Evolutionary conservation across 2,888 invertebrate genomes (phyloP).

Genomic region (Eumerus sabulonum): DNA sequence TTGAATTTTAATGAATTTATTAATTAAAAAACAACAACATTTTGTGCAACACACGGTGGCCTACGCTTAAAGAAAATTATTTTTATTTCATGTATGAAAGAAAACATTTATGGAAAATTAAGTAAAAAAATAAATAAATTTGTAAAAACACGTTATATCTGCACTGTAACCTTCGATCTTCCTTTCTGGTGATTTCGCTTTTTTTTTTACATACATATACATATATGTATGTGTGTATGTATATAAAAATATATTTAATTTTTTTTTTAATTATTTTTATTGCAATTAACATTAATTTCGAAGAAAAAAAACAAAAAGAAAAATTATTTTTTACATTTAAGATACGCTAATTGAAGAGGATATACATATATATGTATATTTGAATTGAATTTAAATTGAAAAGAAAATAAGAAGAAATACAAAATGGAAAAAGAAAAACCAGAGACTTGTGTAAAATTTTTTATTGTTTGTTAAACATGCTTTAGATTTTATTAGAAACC

Average conservation of each 20-base stretch:
- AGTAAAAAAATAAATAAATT: slow-evolving; percentile 30
- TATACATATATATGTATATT: slow-evolving; percentile 53
- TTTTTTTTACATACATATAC: too few relatives aligned
- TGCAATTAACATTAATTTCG: slow-evolving; percentile 64
- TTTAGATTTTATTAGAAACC: too few relatives aligned
- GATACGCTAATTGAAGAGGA: slow-evolving; percentile 54
- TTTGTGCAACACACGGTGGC: slow-evolving; percentile 69
- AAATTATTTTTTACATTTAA: slow-evolving; percentile 62
- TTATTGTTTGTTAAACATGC: too few relatives aligned
- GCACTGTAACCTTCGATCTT: slow-evolving; percentile 69
- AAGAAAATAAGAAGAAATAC: too few relatives aligned
- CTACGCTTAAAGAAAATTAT: slow-evolving; percentile 67
- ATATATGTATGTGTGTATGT: too few relatives aligned
- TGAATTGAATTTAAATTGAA: too few relatives aligned
- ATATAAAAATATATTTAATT: slow-evolving; percentile 36
- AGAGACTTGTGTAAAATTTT: slow-evolving; percentile 15
- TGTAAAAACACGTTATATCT: slow-evolving; percentile 61
- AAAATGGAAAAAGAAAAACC: too few relatives aligned
- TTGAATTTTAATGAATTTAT: slow-evolving; percentile 45
- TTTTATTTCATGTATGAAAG: slow-evolving; percentile 37
- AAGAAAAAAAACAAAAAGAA: slow-evolving; percentile 16
- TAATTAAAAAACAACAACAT: slow-evolving; percentile 33
- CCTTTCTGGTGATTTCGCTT: slow-evolving; percentile 69
- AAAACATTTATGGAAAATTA: slow-evolving; percentile 22
- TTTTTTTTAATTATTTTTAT: slow-evolving; percentile 64